A percentile compares a stretch with the other conserved stretches of the same genome.
These are phyloP conservation scores for Onthophagus sagittarius DNA, from an alignment of 2,888 invertebrate genomes.

Conservation along the genomic window DNA sequence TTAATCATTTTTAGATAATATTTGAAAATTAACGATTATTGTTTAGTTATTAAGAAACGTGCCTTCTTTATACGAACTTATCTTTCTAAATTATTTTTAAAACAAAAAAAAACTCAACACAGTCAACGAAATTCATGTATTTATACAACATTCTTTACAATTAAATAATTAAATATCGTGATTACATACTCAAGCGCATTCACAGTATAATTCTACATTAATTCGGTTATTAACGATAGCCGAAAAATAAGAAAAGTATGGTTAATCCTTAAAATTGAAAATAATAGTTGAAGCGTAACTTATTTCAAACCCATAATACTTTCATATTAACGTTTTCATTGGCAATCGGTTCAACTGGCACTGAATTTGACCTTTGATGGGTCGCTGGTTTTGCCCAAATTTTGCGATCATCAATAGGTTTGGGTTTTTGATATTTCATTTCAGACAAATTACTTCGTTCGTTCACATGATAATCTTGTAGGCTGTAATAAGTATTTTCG, in stretches of 20 bases:
- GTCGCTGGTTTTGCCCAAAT: conserved; percentile 41
- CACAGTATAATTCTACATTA: background rate
- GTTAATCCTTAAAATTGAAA: conserved; percentile 1
- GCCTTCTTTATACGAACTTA: no score
- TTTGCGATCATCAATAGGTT: conserved; percentile 34
- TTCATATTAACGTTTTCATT: conserved; percentile 27
- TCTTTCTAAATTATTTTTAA: no score
- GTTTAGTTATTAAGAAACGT: no score
- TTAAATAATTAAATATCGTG: background rate
- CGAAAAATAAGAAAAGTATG: conserved; percentile 1
- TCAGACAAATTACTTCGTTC: conserved; percentile 15
- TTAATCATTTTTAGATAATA: no score
- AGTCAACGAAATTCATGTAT: background rate
- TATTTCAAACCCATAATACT: conserved; percentile 29
- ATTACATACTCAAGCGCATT: background rate
- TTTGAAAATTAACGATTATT: no score
- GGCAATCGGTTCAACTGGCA: conserved; percentile 35
- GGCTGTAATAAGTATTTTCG: conserved; percentile 21
- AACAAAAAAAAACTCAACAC: background rate
- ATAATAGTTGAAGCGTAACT: background rate
- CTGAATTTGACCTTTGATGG: conserved; percentile 44
- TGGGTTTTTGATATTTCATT: conserved; percentile 20
- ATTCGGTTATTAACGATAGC: background rate
- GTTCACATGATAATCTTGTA: conserved; percentile 19
- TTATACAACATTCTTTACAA: background rate